Evolutionary conservation across 2,113 vertebrate genomes (phyloP).

Genomic region (Gasterosteus aculeatus): DNA sequence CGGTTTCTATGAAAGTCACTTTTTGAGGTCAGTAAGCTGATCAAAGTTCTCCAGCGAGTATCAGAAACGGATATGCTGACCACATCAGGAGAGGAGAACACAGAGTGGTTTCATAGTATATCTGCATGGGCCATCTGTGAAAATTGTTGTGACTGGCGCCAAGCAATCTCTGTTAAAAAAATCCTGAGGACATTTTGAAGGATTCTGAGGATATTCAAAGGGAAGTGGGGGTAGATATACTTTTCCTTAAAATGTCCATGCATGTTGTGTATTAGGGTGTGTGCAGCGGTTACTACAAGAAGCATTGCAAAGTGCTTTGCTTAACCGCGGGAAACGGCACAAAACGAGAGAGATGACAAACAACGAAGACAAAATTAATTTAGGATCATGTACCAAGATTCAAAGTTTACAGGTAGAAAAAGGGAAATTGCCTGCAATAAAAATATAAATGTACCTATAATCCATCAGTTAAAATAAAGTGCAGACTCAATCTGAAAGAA

Average conservation of each 20-base stretch:
- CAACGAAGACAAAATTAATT: slow-evolving; percentile 10
- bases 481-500: background rate
- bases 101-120: slow-evolving; percentile 48
- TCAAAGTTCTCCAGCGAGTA: slow-evolving; percentile 63
- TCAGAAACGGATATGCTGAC: slow-evolving; percentile 66
- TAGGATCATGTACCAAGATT: background rate
- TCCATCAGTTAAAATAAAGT: background rate
- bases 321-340: background rate
- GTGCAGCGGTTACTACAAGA: background rate
- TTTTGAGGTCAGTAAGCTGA: slow-evolving; percentile 67
- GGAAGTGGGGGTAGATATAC: background rate
- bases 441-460: background rate
- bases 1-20: slow-evolving; percentile 61
- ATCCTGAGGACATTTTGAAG: slow-evolving; percentile 29
- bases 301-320: background rate
- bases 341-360: background rate
- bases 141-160: slow-evolving; percentile 54
- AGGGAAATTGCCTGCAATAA: background rate
- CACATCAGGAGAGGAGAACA: slow-evolving; percentile 59
- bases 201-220: slow-evolving; percentile 26
- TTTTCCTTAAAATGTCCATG: background rate
- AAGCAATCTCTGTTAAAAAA: slow-evolving; percentile 44
- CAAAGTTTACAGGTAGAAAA: background rate
- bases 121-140: slow-evolving; percentile 59
- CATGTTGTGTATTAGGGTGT: background rate